Base-by-base conservation (phyloP, 1,140 invertebrate genomes). In the Zaprionus davidi region DNA sequence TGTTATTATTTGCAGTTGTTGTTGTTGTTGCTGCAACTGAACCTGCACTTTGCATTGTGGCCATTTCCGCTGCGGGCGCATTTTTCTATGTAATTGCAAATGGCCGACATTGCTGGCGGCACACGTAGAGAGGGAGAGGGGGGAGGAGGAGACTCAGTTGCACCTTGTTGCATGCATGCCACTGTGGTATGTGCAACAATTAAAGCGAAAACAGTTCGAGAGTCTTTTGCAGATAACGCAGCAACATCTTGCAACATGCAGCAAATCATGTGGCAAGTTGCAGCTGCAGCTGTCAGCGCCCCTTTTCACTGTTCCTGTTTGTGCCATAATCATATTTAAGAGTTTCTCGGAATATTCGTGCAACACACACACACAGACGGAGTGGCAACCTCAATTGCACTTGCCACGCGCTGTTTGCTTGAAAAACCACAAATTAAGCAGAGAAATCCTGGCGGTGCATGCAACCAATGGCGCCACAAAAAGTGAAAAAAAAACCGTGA, bases 401-500 rank as follows among this genome's bases (percentile, higher is more conserved):
- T 84, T 88, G 84, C 26, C 65, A 64, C 34, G 41, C 28, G 76
- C 84, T 90, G 84, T 84, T 88, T 87, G 85, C 78, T 90, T 88
- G 84, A 34, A 81, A 88, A 88, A 90, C 84, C 84, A 88, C 84
- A 88, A 88, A 88, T 88, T 88, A 88, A 88, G 84, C 84, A 90
- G 81, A 88, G 84, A 88, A 88, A 88, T 88, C 85, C 84, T 90
- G 70, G 85, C 71, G 85, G 76, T 88, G 85, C 84, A 88, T 88
- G 84, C 84, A 71, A 87, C 79, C 78, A 70, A 79, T 81, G 82
- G 82, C 82, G 82, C 79, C 82, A 71, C 46, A 67, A 41, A 74
- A 68, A 65, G 41, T 46, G 41, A 57, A 67, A 70, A 77, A 70
- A 78, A 71, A 70, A 65, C 26, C 13, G 1, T 36, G 56, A 58